Conservation (phyloP, 2,888 invertebrate species). For the Deilephila elpenor region DNA sequence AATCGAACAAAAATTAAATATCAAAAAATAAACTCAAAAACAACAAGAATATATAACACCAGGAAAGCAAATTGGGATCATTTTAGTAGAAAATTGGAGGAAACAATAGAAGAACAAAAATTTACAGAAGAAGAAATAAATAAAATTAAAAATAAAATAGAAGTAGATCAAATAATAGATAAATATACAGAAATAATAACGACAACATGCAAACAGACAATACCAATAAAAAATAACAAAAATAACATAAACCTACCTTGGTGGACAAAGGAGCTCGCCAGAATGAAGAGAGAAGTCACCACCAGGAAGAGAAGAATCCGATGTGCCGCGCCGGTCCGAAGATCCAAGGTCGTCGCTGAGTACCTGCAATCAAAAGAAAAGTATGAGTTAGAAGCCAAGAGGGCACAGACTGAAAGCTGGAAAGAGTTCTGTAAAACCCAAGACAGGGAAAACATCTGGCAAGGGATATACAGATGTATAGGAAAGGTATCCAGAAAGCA, state of each 20-base stretch:
- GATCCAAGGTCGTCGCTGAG: too few relatives aligned
- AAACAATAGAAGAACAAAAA: neutral
- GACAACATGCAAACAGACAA: slow-evolving; percentile 10
- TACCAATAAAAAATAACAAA: slow-evolving; percentile 27
- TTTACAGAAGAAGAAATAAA: slow-evolving; percentile 25
- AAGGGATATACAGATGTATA: slow-evolving; percentile 26
- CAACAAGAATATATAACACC: slow-evolving; percentile 22
- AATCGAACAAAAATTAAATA: neutral
- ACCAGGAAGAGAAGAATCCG: too few relatives aligned
- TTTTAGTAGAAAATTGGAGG: neutral
- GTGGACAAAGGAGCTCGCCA: neutral
- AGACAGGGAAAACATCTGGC: slow-evolving; percentile 37
- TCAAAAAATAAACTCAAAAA: neutral
- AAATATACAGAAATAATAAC: slow-evolving; percentile 16
- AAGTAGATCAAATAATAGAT: slow-evolving; percentile 13
- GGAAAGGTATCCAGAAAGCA: neutral
- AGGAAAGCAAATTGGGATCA: slow-evolving; percentile 21
- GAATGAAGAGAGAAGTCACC: too few relatives aligned
- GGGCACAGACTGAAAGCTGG: slow-evolving; percentile 31
- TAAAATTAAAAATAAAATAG: slow-evolving; percentile 22
- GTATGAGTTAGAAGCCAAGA: slow-evolving; percentile 2
- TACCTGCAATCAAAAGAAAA: neutral
- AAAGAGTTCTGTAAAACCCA: slow-evolving; percentile 36
- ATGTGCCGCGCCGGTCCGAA: too few relatives aligned
- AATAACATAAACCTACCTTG: neutral